A percentile compares a stretch with the other conserved stretches of the same genome.
Conservation (phyloP, 2,113 vertebrate species). For the Scophthalmus maximus region DNA sequence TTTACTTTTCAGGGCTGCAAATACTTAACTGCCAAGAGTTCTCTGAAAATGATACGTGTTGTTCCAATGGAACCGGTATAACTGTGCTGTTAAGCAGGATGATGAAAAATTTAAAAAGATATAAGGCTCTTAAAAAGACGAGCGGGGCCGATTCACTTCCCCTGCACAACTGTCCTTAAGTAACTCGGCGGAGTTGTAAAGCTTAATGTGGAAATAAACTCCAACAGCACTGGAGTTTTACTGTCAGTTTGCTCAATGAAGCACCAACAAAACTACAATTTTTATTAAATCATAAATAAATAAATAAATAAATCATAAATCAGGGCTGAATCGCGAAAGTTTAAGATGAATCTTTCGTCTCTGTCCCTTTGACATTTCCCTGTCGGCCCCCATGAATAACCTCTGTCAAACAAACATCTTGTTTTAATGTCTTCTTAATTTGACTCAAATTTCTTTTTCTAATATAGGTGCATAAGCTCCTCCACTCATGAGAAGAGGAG, state of each 20-base stretch:
- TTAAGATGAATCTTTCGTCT: too few relatives aligned
- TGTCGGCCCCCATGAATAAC: not conserved
- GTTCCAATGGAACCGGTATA: conserved; percentile 5
- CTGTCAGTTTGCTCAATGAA: not conserved
- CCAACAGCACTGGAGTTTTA: not conserved
- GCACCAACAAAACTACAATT: not conserved
- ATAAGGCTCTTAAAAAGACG: conserved; percentile 30
- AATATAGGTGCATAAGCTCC: too few relatives aligned
- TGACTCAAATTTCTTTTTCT: not conserved
- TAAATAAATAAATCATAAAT: too few relatives aligned
- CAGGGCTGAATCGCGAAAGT: too few relatives aligned
- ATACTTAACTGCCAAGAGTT: conserved; percentile 24
- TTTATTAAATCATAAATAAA: too few relatives aligned
- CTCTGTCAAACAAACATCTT: not conserved
- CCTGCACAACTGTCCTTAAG: conserved; percentile 17
- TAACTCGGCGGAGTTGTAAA: conserved; percentile 7
- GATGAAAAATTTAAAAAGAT: conserved; percentile 28
- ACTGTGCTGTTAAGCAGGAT: conserved; percentile 33
- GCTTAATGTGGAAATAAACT: not conserved
- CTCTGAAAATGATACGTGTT: conserved; percentile 25
- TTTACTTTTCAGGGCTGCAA: conserved; percentile 18
- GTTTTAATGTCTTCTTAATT: conserved; percentile 5
- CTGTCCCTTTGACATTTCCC: too few relatives aligned
- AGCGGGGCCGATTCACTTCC: conserved; percentile 32
- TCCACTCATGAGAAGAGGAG: not conserved